Evolutionary conservation across 2,888 invertebrate genomes (phyloP).

Genomic region (Drosophila meridionalis): DNA sequence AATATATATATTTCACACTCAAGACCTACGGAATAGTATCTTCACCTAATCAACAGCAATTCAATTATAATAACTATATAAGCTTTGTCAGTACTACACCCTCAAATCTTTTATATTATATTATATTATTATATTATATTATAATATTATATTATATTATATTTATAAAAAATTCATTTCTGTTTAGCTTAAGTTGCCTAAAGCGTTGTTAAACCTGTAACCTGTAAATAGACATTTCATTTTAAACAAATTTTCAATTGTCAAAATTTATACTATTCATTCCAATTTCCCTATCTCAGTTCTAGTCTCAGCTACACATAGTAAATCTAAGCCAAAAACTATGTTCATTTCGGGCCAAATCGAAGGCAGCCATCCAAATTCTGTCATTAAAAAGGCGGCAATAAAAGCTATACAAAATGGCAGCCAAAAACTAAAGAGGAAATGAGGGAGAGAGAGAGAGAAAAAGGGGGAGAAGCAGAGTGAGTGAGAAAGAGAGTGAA

Average conservation of each 20-base stretch:
- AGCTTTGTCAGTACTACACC: too few species aligned
- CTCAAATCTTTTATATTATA: too few species aligned
- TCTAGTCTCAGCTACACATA: slow-evolving; percentile 9
- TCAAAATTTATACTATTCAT: not conserved
- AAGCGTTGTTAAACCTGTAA: too few species aligned
- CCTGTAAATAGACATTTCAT: too few species aligned
- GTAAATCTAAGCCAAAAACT: slow-evolving; percentile 65
- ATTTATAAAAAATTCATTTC: too few species aligned
- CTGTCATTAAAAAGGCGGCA: slow-evolving; percentile 61
- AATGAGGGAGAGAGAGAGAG: slow-evolving; percentile 10
- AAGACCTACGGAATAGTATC: too few species aligned
- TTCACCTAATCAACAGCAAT: too few species aligned
- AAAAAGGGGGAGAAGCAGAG: not conserved
- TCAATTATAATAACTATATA: too few species aligned
- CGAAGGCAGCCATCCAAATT: slow-evolving; percentile 58
- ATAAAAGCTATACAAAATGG: slow-evolving; percentile 61
- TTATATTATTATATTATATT: too few species aligned
- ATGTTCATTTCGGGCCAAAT: slow-evolving; percentile 55
- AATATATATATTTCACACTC: not conserved
- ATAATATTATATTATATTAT: too few species aligned
- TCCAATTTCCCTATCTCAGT: not conserved
- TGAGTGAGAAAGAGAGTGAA: slow-evolving; percentile 33
- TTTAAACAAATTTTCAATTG: not conserved
- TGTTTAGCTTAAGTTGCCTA: too few species aligned
- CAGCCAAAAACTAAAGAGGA: slow-evolving; percentile 36